Conservation (phyloP, 2,888 invertebrate species). For the Tiliacea aurago region DNA sequence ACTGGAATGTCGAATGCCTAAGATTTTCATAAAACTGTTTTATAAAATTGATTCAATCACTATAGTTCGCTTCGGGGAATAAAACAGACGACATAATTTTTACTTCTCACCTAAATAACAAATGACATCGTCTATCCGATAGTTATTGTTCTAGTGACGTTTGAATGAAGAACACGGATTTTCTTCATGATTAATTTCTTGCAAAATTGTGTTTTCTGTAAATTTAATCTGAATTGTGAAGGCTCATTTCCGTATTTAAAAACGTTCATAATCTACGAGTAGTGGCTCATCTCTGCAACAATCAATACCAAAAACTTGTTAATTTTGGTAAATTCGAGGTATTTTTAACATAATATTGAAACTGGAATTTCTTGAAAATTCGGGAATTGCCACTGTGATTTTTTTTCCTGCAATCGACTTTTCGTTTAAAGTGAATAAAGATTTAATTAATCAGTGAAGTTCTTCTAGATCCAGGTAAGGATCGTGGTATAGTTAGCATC, state of each 20-base stretch:
- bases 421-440: background rate
- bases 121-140: slow-evolving; percentile 6
- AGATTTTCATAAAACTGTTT: slow-evolving; percentile 18
- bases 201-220: background rate
- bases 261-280: no score
- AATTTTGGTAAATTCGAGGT: background rate
- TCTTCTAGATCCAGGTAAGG: slow-evolving; percentile 13
- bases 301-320: background rate
- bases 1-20: background rate
- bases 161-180: background rate
- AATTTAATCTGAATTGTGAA: background rate
- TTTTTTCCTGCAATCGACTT: background rate
- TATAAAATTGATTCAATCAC: slow-evolving; percentile 22
- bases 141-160: slow-evolving; percentile 17
- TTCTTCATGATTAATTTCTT: background rate
- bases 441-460: background rate
- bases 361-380: background rate
- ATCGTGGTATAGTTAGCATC: background rate
- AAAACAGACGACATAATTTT: background rate
- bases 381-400: background rate
- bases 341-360: background rate
- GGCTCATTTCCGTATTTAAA: no score
- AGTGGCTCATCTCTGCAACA: background rate
- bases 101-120: slow-evolving; percentile 4
- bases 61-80: slow-evolving; percentile 37